Percentiles rank a stretch among this genome's conserved stretches.
Evolutionary conservation across 2,113 vertebrate genomes (phyloP).

Genomic region (Forbesichthys papilliferus): DNA sequence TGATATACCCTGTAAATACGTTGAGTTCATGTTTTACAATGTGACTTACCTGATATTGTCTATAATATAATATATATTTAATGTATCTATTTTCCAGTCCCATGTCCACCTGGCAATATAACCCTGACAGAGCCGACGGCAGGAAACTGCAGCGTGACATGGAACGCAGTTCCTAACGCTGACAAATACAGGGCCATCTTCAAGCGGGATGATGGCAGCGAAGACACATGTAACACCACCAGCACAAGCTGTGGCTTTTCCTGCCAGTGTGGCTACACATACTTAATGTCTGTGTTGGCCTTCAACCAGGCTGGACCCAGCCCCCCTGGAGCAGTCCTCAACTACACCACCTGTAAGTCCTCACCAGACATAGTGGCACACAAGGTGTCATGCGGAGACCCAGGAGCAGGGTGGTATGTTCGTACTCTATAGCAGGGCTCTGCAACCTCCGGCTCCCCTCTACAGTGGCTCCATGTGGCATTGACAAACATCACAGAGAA

Average conservation of each 20-base stretch:
- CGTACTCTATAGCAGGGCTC: too few species aligned
- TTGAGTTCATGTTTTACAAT: too few species aligned
- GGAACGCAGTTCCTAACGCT: slow-evolving; percentile 71
- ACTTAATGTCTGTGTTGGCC: slow-evolving; percentile 85
- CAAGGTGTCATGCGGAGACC: too few species aligned
- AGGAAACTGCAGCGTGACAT: slow-evolving; percentile 81
- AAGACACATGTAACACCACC: slow-evolving; percentile 85
- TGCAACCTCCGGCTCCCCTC: too few species aligned
- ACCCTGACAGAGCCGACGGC: slow-evolving; percentile 70
- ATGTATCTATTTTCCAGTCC: slow-evolving; percentile 71
- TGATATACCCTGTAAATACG: too few species aligned
- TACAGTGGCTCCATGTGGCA: too few species aligned
- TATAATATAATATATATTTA: neutral
- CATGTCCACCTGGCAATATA: slow-evolving; percentile 83
- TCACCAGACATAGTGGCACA: too few species aligned
- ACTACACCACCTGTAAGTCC: slow-evolving; percentile 84
- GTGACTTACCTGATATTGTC: too few species aligned
- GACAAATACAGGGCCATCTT: slow-evolving; percentile 84
- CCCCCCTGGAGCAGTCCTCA: slow-evolving; percentile 78
- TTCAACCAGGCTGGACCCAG: slow-evolving; percentile 86
- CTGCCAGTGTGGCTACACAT: slow-evolving; percentile 87
- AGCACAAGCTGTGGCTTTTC: slow-evolving; percentile 77
- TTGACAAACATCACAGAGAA: too few species aligned
- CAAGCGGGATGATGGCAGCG: slow-evolving; percentile 81
- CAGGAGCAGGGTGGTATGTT: too few species aligned